phyloP scores from a whole-genome alignment of 2,888 invertebrate species.

The Buathra laborator region DNA sequence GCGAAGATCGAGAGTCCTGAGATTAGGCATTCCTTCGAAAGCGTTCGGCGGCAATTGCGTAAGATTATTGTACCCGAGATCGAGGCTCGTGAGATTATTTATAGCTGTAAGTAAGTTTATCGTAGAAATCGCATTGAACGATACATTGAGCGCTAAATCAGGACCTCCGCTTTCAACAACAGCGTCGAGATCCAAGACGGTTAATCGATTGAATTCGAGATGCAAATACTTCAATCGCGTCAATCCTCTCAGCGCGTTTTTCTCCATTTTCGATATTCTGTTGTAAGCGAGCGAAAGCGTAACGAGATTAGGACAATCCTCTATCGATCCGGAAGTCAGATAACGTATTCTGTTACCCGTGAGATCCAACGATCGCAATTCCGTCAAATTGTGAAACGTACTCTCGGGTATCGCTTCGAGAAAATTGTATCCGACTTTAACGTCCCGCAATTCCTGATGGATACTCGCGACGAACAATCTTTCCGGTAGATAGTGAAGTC shows the following conservation, averaged over 20 bases:
- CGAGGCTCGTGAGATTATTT: conserved; percentile 92
- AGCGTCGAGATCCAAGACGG: conserved; percentile 86
- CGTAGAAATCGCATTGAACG: conserved; percentile 91
- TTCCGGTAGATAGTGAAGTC: conserved; percentile 90
- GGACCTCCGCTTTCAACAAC: conserved; percentile 84
- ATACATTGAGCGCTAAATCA: conserved; percentile 91
- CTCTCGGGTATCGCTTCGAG: conserved; percentile 89
- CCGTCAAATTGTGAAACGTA: conserved; percentile 91
- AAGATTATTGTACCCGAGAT: conserved; percentile 94
- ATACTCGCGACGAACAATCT: conserved; percentile 90
- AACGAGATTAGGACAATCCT: conserved; percentile 91
- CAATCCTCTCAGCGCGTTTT: conserved; percentile 91
- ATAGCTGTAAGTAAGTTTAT: conserved; percentile 86
- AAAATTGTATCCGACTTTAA: conserved; percentile 94
- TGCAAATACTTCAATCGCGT: conserved; percentile 92
- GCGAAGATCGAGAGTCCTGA: conserved; percentile 92
- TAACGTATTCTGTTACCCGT: conserved; percentile 92
- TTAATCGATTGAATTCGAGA: conserved; percentile 92
- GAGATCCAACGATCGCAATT: conserved; percentile 92
- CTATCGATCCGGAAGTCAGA: conserved; percentile 90
- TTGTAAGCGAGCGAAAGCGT: conserved; percentile 95
- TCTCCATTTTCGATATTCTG: conserved; percentile 90
- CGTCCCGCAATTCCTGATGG: conserved; percentile 91
- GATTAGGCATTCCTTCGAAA: conserved; percentile 90
- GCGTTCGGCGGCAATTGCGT: conserved; percentile 89